Evolutionary conservation across 2,113 vertebrate species (phyloP).

Genomic region (Genyomyrus donnyi): DNA sequence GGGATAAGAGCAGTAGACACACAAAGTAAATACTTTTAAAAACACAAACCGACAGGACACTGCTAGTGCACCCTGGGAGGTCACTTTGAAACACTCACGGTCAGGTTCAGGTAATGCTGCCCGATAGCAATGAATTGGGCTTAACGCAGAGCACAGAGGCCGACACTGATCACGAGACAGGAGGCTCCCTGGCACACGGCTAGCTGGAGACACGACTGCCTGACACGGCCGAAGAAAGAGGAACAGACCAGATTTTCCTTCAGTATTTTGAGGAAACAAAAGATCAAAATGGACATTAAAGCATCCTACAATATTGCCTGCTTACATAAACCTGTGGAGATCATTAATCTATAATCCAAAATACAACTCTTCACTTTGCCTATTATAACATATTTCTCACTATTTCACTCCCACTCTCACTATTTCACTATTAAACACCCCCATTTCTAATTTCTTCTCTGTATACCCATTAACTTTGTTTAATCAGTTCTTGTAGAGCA

Average conservation of each 20-base stretch:
- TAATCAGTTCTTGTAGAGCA: not conserved
- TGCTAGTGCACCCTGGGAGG: too few relatives aligned
- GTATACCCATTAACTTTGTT: not conserved
- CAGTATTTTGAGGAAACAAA: not conserved
- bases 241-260: not conserved
- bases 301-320: not conserved
- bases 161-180: not conserved
- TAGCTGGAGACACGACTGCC: not conserved
- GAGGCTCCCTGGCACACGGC: not conserved
- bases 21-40: not conserved
- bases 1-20: too few relatives aligned
- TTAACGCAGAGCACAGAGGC: not conserved
- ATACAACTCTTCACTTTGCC: not conserved
- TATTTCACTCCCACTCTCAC: not conserved
- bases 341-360: not conserved
- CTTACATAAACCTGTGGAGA: not conserved
- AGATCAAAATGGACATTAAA: not conserved
- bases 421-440: not conserved
- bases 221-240: not conserved
- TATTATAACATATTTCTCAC: not conserved
- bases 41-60: not conserved
- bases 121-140: not conserved
- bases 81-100: too few relatives aligned
- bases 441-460: not conserved
- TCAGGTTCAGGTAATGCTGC: not conserved